phyloP scores from a whole-genome alignment of 2,888 invertebrate species.

The Apotomis betuletana region DNA sequence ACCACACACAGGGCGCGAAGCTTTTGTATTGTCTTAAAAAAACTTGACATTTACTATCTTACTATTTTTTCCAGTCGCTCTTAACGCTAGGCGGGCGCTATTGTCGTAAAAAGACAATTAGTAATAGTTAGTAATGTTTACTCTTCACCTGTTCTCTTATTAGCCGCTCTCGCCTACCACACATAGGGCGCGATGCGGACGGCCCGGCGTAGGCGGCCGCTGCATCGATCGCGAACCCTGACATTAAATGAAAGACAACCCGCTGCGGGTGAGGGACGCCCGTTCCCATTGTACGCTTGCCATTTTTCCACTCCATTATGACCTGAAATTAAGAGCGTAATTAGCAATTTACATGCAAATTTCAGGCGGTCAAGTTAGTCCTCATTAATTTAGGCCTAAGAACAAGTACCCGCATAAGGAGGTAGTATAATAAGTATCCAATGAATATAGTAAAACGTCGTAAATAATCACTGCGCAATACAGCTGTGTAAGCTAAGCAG shows the following conservation, averaged over 20 bases:
- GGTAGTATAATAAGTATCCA: too few relatives aligned
- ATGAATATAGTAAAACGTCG: too few relatives aligned
- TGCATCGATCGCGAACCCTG: slow-evolving; percentile 80
- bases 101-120: too few relatives aligned
- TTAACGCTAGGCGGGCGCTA: too few relatives aligned
- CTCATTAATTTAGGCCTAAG: not conserved
- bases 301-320: slow-evolving; percentile 26
- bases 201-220: slow-evolving; percentile 64
- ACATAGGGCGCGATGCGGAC: slow-evolving; percentile 51
- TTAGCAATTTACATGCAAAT: slow-evolving; percentile 32
- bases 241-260: slow-evolving; percentile 72
- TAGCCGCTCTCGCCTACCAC: slow-evolving; percentile 11
- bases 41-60: too few relatives aligned
- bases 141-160: not conserved
- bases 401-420: not conserved
- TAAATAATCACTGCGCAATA: too few relatives aligned
- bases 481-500: too few relatives aligned
- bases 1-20: slow-evolving; percentile 39
- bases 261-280: slow-evolving; percentile 60
- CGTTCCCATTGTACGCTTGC: slow-evolving; percentile 44
- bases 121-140: not conserved
- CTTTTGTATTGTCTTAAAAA: slow-evolving; percentile 23
- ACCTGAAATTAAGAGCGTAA: slow-evolving; percentile 15
- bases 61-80: too few relatives aligned
- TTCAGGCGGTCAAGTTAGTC: slow-evolving; percentile 19